These are phyloP conservation scores for Acleris sparsana DNA, from an alignment of 2,888 invertebrate species.

Conservation along the genomic window DNA sequence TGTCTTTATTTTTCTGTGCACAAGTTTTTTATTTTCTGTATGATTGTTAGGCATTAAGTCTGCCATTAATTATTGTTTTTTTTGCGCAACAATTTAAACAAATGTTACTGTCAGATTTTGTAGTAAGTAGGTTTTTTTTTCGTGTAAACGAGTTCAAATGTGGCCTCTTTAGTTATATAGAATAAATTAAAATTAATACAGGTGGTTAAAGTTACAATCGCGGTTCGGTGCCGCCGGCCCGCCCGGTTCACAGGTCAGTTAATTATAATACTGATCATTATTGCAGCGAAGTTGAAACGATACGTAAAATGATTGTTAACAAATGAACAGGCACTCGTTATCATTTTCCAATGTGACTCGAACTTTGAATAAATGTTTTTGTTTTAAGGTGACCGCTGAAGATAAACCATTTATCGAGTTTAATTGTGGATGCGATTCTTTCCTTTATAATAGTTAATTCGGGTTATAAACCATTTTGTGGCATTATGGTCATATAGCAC, in stretches of 20 bases:
- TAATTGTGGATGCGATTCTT: constrained; percentile 53
- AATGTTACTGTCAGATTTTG: too few relatives aligned
- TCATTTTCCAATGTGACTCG: constrained; percentile 48
- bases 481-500: constrained; percentile 70
- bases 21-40: too few relatives aligned
- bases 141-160: too few relatives aligned
- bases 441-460: constrained; percentile 61
- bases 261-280: constrained; percentile 59
- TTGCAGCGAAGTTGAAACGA: constrained; percentile 53
- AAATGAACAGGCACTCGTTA: constrained; percentile 50
- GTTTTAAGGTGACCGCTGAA: constrained; percentile 35
- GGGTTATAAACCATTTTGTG: constrained; percentile 60
- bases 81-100: too few relatives aligned
- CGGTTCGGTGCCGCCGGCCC: constrained; percentile 41
- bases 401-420: constrained; percentile 39
- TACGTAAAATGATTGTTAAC: constrained; percentile 56
- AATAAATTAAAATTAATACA: too few relatives aligned
- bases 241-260: constrained; percentile 57
- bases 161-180: too few relatives aligned
- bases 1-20: too few relatives aligned
- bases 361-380: constrained; percentile 39
- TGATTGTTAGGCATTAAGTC: too few relatives aligned
- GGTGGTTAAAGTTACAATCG: neutral
- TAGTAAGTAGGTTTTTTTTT: too few relatives aligned
- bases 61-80: too few relatives aligned